Evolutionary conservation across 1,140 invertebrate genomes (phyloP).

Genomic region (Pachyrhynchus sulphureomaculatus): DNA sequence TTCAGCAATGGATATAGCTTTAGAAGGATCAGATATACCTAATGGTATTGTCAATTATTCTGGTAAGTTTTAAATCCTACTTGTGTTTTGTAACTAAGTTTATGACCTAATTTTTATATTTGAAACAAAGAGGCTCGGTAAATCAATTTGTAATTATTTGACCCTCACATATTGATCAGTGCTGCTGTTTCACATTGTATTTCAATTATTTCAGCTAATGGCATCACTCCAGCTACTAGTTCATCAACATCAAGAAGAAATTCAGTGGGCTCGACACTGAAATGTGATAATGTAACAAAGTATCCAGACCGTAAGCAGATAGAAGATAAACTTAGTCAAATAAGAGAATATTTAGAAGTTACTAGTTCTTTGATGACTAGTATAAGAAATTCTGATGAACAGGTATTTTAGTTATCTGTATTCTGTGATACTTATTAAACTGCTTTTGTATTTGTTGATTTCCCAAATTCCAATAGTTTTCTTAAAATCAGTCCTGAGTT

Average conservation of each 20-base stretch:
- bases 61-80: slow-evolving; percentile 18
- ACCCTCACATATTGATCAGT: no score
- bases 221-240: slow-evolving; percentile 35
- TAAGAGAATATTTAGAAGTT: slow-evolving; percentile 51
- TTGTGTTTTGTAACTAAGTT: no score
- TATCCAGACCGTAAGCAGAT: slow-evolving; percentile 52
- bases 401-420: slow-evolving; percentile 36
- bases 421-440: neutral
- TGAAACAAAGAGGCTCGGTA: no score
- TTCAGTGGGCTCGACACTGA: slow-evolving; percentile 42
- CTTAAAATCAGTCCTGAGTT: no score
- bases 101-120: no score
- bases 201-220: slow-evolving; percentile 30
- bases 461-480: no score
- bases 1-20: slow-evolving; percentile 30
- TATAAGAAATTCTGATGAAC: slow-evolving; percentile 50
- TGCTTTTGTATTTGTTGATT: neutral
- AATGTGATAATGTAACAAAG: slow-evolving; percentile 50
- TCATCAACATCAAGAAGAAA: slow-evolving; percentile 44
- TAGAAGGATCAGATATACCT: slow-evolving; percentile 24
- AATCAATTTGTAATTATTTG: no score
- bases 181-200: no score
- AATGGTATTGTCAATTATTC: slow-evolving; percentile 28
- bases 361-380: slow-evolving; percentile 51
- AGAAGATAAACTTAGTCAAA: slow-evolving; percentile 50